Conservation (phyloP, 2,888 invertebrate species). For the Eupithecia dodoneata region DNA sequence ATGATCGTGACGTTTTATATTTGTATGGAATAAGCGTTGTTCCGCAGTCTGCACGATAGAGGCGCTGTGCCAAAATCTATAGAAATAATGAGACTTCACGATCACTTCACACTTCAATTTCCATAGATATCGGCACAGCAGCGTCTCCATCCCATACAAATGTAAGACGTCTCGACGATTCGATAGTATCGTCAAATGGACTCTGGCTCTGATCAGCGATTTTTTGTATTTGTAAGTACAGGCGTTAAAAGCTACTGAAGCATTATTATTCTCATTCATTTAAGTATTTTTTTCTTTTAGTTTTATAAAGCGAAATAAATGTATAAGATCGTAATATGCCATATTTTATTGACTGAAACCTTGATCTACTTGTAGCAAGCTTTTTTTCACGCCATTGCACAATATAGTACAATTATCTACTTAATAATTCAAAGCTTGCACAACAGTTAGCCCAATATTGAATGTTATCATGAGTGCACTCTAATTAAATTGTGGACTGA, state of each 20-base stretch:
- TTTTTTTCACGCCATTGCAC: conserved; percentile 58
- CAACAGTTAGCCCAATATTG: conserved; percentile 44
- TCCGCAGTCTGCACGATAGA: too few species aligned
- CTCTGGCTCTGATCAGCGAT: not conserved
- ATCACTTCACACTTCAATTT: too few species aligned
- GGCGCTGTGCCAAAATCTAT: too few species aligned
- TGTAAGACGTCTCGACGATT: too few species aligned
- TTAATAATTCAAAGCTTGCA: conserved; percentile 67
- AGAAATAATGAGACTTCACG: too few species aligned
- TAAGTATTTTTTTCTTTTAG: not conserved
- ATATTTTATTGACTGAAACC: not conserved
- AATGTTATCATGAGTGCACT: conserved; percentile 16
- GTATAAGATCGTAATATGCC: not conserved
- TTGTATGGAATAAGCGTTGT: too few species aligned
- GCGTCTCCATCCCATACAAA: too few species aligned
- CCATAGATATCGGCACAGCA: too few species aligned
- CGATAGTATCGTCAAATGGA: too few species aligned
- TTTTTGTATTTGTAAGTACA: not conserved
- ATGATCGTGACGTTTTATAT: too few species aligned
- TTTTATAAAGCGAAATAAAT: not conserved
- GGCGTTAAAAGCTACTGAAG: not conserved
- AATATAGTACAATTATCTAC: conserved; percentile 59
- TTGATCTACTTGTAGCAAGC: not conserved
- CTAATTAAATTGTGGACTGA: conserved; percentile 18
- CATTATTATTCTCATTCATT: not conserved